Conservation (phyloP, 2,113 vertebrate species). For the Callipepla squamata region DNA sequence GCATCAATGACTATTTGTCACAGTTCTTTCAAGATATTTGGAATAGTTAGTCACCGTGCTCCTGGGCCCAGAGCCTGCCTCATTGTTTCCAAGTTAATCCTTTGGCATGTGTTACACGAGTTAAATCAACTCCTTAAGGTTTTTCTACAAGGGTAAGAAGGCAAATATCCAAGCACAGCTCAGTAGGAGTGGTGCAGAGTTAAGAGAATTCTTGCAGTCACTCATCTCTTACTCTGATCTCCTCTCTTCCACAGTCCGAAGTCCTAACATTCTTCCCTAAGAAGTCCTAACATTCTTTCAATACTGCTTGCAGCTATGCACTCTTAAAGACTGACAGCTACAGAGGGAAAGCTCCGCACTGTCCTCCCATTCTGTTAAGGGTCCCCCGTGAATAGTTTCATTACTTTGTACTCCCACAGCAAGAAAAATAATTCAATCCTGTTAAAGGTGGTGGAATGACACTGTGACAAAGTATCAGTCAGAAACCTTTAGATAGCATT, state of each 20-base stretch:
- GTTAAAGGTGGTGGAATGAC: too few relatives aligned
- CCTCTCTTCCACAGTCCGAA: neutral
- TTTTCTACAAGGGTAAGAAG: neutral
- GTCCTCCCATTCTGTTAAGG: neutral
- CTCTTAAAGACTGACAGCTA: neutral
- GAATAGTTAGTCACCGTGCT: neutral
- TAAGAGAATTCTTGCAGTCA: neutral
- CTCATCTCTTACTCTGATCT: neutral
- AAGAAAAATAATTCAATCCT: neutral
- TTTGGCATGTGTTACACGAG: neutral
- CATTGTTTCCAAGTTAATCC: neutral
- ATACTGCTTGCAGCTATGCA: neutral
- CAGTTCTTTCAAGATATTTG: neutral
- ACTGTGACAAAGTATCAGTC: neutral
- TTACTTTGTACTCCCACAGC: neutral
- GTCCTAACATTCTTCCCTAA: neutral
- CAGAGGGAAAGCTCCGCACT: neutral
- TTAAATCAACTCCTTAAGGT: neutral
- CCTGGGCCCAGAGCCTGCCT: neutral
- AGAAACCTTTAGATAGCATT: neutral
- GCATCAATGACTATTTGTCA: too few relatives aligned
- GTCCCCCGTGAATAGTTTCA: neutral
- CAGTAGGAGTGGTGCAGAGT: neutral
- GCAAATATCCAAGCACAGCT: neutral
- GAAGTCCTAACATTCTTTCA: neutral